These are phyloP conservation scores for Cheracebus regulus DNA, from an alignment of 2,797 vertebrate genomes.

Conservation along the genomic window DNA sequence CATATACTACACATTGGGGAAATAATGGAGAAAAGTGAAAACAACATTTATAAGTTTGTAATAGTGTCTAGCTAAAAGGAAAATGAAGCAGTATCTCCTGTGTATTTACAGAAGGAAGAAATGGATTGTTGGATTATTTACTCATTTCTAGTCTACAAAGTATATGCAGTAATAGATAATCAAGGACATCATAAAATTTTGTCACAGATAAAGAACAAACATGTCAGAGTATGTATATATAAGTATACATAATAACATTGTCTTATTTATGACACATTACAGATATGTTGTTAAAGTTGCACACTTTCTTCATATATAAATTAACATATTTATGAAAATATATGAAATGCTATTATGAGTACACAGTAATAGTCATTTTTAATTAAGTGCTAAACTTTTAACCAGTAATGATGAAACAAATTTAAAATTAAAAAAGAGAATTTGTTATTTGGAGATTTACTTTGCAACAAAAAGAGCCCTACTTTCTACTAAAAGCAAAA, in stretches of 20 bases:
- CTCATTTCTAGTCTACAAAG: not conserved
- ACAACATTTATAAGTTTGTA: not conserved
- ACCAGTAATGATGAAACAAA: not conserved
- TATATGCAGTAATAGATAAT: not conserved
- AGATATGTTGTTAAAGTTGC: not conserved
- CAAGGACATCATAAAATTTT: not conserved
- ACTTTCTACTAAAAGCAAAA: not conserved
- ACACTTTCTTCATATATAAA: not conserved
- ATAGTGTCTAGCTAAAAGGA: not conserved
- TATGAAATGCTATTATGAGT: not conserved
- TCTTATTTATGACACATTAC: not conserved
- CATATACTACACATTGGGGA: not conserved
- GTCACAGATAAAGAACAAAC: not conserved
- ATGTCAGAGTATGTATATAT: not conserved
- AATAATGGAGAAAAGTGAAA: constrained; percentile 23
- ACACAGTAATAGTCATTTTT: not conserved
- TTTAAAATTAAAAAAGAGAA: not conserved
- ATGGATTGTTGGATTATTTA: not conserved
- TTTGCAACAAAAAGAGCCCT: not conserved
- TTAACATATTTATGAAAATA: not conserved
- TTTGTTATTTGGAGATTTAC: not conserved
- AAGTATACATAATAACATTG: not conserved
- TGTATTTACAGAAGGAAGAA: not conserved
- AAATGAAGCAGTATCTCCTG: not conserved
- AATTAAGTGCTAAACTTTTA: not conserved